Evolutionary conservation across 2,888 invertebrate species (phyloP), one percentile per base, ranked within the genome.

Genomic region (Oscheius sp.): DNA sequence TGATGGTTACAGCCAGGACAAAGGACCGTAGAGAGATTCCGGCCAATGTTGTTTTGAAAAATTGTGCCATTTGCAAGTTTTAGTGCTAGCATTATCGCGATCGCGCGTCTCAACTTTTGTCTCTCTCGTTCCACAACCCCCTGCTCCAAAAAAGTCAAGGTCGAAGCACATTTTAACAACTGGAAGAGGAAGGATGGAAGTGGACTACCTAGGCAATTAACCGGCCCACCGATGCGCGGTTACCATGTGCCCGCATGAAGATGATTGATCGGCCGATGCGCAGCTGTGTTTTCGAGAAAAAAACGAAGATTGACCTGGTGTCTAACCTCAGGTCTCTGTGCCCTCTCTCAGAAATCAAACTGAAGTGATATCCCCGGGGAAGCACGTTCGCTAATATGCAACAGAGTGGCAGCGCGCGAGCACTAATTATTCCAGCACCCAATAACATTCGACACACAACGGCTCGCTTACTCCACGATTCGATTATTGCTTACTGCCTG

Each of bases 131-230:
- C 21, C 21, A 21, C 21, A 21, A 21, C 50, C 65, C 32, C 21
- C 65, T 29, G 48, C 65, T 48, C 48, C 50, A 65, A 65, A 65
- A 47, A 48, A 65, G 65, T 50, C 65, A 63, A 63, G 42, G 42
- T n/a, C 42, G 42, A 42, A 42, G 42, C 63, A 21, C 63, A 42
- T 63, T 63, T 47, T n/a, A 5, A 55, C 32, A 53, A 68, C 55
- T 47, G 13, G n/a, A 1, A 47, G 42, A 21, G 63, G 47, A 2
- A 29, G 1, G 32, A 11, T 63, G 42, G 63, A 68, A 68, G 68
- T 68, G 68, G 68, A 68, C 68, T 68, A 68, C 68, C 68, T 59
- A 72, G 60, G 62, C 71, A 72, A 72, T 72, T 72, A 72, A 72
- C 71, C 71, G 71, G 62, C 60, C 71, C 71, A 72, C 35, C 71